Base-by-base conservation (phyloP, 2,888 invertebrate genomes). In the Eumacrocentrus americanus region DNA sequence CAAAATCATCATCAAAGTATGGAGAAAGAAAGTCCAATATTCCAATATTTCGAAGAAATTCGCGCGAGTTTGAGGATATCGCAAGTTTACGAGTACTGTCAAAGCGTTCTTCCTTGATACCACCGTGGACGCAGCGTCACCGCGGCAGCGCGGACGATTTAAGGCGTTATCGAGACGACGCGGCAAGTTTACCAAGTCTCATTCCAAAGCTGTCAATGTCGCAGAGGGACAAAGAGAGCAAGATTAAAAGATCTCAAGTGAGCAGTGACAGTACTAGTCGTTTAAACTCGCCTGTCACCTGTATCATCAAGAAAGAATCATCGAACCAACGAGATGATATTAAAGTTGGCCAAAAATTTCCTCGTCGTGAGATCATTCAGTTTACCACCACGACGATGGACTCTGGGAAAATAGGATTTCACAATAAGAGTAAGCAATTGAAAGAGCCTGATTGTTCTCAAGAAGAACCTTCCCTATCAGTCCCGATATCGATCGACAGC, bases 131-230 rank as follows among this genome's bases (percentile, higher is more conserved):
- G 3, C 55, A 54, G 34, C 34, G 79, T 54, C 79, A 79, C 58
- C 70, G 80, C 63, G 78, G 78, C 18, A 80, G 80, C 56, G 79
- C 78, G 9, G 80, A 80, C 63, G 80, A 80, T 38, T 38, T 80
- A 47, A 71, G 80, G n/a, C 58, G 65, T 12, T 74, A 74, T 46
- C 78, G 79, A 56, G 75, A 79, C 23, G 80, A 80, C 56, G 77
- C 77, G 38, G 74, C 78, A 65, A 79, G 72, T 58, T 62, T 70
- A n/a, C 80, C 79, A 16, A 80, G 80, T 68, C 67, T 77, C 53
- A 80, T 80, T 23, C 80, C 80, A n/a, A 80, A 80, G 56, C 60
- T 80, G 22, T 62, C 78, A 11, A 74, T 78, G 0, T 71, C 77
- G 0, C 69, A 74, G 7, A 42, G 58, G 23, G 12, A 12, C 12